A percentile compares a stretch with the other conserved stretches of the same genome.
phyloP scores from a whole-genome alignment of 2,113 vertebrate genomes.

The Ginglymostoma cirratum region DNA sequence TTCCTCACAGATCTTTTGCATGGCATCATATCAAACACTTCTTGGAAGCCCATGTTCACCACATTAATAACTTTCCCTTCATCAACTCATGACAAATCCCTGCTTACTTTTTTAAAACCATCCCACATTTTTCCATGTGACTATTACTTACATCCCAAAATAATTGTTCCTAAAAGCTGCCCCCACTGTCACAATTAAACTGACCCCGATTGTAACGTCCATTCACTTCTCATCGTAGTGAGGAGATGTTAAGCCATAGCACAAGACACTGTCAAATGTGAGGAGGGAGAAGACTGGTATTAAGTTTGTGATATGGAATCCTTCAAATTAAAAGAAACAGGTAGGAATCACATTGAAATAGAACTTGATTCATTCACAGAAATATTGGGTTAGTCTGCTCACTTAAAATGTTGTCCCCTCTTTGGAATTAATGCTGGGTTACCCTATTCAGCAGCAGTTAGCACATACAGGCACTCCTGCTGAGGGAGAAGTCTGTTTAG shows the following conservation, averaged over 20 bases:
- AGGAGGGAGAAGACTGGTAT: background rate
- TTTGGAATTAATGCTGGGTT: background rate
- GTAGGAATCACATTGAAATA: background rate
- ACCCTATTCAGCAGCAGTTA: background rate
- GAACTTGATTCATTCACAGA: background rate
- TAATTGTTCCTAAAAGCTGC: no score
- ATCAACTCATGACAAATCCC: background rate
- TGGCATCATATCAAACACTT: no score
- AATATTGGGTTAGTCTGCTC: background rate
- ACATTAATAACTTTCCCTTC: no score
- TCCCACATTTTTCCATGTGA: background rate
- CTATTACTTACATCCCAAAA: background rate
- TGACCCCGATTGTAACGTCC: background rate
- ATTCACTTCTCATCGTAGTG: background rate
- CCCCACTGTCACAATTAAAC: no score
- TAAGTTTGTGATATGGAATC: background rate
- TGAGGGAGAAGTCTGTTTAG: background rate
- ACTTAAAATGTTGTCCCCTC: background rate
- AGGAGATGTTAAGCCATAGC: no score
- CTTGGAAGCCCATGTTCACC: no score
- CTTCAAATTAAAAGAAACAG: background rate
- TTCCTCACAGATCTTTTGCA: no score
- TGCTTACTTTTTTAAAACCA: background rate
- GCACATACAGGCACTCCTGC: no score
- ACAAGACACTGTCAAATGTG: background rate